Base-by-base conservation (phyloP, 1,140 invertebrate species). In the Holcopasites calliopsidis region DNA sequence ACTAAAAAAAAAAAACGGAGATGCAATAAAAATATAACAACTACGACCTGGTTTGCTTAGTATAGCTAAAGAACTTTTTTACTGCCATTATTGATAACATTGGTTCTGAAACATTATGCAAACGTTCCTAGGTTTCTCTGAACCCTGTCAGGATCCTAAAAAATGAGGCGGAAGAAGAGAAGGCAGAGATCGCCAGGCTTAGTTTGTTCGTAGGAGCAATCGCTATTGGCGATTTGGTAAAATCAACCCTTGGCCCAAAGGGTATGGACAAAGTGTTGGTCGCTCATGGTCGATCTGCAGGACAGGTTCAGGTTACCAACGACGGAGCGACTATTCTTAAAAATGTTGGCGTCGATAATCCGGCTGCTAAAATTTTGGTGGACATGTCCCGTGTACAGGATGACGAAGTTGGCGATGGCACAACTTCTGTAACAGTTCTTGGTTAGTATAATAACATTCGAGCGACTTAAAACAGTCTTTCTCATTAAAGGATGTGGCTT, bases 221-320 rank as follows among this genome's bases (percentile, higher is more conserved):
- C 88, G 98, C 98, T 6, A 98, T 99, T 88, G 99, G 99, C 21
- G 99, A 99, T 92, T 93, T 99, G 57, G 97, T 99, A 0, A 99
- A 99, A 91, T 98, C 97, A 73, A 99, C 99, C 13, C 93, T 99
- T 16, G 99, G 99, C 21, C 99, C 99, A 18, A 99, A 99, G 93
- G 99, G 99, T 88, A 99, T 99, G 99, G 99, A 99, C 90, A 99
- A 99, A 93, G 99, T 99, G 86, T 92, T 99, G 11, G 95, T 98
- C n/a, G 94, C 96, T 50, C 93, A 94, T 83, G 95, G 97, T 21
- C 93, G 96, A 80, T 95, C 95, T 89, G 93, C 95, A 85, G 97
- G 98, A 49, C 86, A 95, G 91, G 96, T 99, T 66, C 96, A 99
- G 92, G 97, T 99, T 7, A 99, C 99, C 44, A 99, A 99, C 92